These are phyloP conservation scores for Enteromius trimaculatus DNA, from an alignment of 2,797 vertebrate genomes.

Conservation along the genomic window DNA sequence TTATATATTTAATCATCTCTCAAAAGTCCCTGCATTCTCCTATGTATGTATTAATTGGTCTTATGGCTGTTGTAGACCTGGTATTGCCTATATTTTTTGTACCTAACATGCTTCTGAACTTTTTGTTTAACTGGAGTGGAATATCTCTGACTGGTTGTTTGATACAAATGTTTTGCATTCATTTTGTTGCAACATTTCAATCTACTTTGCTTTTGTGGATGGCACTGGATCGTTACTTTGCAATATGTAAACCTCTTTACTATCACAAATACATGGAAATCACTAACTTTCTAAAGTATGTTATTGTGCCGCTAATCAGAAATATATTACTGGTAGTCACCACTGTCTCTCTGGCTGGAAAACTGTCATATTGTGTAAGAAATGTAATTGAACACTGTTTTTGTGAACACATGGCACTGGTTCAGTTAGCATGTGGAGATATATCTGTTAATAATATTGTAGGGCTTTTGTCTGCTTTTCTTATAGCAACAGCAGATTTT, in stretches of 20 bases:
- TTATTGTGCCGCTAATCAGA: conserved; percentile 37
- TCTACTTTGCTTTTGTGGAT: conserved; percentile 70
- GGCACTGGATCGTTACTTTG: conserved; percentile 71
- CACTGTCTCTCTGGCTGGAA: conserved; percentile 59
- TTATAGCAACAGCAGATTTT: conserved; percentile 67
- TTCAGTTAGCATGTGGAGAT: conserved; percentile 55
- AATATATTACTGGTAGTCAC: conserved; percentile 42
- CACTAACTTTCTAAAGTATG: no score
- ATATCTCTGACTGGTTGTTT: conserved; percentile 64
- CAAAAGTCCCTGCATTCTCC: conserved; percentile 65
- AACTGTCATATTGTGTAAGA: conserved; percentile 63
- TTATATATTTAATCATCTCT: conserved; percentile 60
- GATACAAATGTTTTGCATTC: conserved; percentile 70
- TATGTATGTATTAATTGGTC: conserved; percentile 71
- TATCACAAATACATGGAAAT: conserved; percentile 55
- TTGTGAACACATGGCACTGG: conserved; percentile 78
- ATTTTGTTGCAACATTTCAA: conserved; percentile 68
- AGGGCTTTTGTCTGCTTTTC: conserved; percentile 64
- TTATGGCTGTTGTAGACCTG: conserved; percentile 62
- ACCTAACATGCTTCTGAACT: conserved; percentile 64
- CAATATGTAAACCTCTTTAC: conserved; percentile 66
- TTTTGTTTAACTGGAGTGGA: conserved; percentile 62
- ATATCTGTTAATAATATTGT: conserved; percentile 55
- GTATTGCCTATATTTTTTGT: conserved; percentile 61
- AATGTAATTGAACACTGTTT: conserved; percentile 73